Base-by-base conservation (phyloP, 23 tunicate species). In the Diplosoma virens region DNA sequence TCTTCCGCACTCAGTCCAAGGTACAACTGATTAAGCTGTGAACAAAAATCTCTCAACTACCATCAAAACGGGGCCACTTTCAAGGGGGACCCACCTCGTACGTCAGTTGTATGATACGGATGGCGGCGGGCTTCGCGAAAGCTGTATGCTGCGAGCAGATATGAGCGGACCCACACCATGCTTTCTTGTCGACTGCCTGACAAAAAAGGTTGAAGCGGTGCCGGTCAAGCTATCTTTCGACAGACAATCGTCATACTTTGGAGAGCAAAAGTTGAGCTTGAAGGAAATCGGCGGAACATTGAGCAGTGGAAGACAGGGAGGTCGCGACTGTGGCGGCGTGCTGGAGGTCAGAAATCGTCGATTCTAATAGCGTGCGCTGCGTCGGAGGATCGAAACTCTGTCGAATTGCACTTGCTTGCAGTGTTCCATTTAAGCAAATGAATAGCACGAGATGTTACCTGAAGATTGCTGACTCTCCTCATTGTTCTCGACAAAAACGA, bases 221-320 rank as follows among this genome's bases (percentile, higher is more conserved):
- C n/a, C n/a, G n/a, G n/a, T n/a, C n/a, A n/a, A n/a, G n/a, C n/a
- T n/a, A n/a, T n/a, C n/a, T n/a, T n/a, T n/a, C 50, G 9, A 14
- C 50, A 7, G 50, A 14, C 50, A 41, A 41, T 14, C 50, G 14
- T 7, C 50, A 33, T 17, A 92, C 87, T 71, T 80, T 88, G 3
- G 84, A 85, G 24, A 92, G 59, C 3, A 92, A 81, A 21, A 92
- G 87, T 59, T 92, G 97, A 3, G 97, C 87, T 81, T 92, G 93
- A 36, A 92, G 76, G 69, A 85, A 80, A 54, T 85, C 89, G 11
- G 92, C 92, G 3, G 88, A 81, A 50, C 97, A 86, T 35, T 83
- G 81, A 20, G 92, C 91, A 29, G 97, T 92, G 47, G 97, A 81
- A 7, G 97, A 52, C 11, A 85, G 81, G 0, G 74, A 3, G 1